Conservation (phyloP, 2,113 vertebrate genomes). For the Ceyx cyanopectus region DNA sequence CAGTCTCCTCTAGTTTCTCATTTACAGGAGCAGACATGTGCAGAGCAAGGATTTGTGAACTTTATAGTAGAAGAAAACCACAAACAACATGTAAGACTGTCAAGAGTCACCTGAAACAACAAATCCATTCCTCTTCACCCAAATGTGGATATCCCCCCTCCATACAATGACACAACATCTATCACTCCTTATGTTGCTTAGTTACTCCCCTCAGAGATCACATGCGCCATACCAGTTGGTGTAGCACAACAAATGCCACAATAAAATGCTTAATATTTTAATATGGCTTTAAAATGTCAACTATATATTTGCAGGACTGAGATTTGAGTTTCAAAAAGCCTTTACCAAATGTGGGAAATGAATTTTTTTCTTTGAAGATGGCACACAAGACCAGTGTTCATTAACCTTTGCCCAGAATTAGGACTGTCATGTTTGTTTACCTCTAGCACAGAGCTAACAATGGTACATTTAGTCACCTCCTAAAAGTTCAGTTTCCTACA, state of each 20-base stretch:
- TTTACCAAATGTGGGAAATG: background rate
- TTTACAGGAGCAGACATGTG: background rate
- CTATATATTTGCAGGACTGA: background rate
- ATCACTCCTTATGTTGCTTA: background rate
- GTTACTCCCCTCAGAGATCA: background rate
- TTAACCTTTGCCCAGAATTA: background rate
- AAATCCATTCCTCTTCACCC: background rate
- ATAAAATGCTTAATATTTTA: background rate
- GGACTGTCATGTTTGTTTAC: background rate
- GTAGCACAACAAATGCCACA: fast-evolving
- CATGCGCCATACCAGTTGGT: background rate
- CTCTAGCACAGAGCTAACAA: background rate
- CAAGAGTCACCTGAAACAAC: background rate
- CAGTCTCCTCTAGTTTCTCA: background rate
- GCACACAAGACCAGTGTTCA: background rate
- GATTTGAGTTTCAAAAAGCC: background rate
- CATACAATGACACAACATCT: background rate
- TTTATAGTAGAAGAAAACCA: background rate
- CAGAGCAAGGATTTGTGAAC: background rate
- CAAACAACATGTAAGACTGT: background rate
- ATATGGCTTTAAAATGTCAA: background rate
- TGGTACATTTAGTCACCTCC: background rate
- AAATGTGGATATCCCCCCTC: background rate
- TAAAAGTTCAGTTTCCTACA: background rate
- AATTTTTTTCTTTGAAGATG: background rate